Evolutionary conservation across 2,797 vertebrate species (phyloP), one percentile per base, ranked within the genome.

Genomic region (Setipinna tenuifilis): DNA sequence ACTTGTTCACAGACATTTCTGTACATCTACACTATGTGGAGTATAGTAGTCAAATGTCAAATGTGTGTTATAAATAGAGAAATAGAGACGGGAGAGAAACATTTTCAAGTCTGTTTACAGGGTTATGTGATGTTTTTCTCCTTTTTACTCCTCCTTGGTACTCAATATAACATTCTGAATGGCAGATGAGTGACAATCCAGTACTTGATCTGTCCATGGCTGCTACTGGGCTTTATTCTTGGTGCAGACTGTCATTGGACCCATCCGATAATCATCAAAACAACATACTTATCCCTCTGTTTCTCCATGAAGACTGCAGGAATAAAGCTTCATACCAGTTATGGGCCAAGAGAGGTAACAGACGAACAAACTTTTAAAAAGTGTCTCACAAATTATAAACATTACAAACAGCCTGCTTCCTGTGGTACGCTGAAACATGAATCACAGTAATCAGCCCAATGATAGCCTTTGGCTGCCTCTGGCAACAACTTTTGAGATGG

Each of bases 11-110:
- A 44, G 7, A 78, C 71, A 78, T 44, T 41, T 17, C 16, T 31
- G 17, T 41, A 9, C 31, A 75, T 25, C 16, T 14, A 78, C 31
- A 41, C 6, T 14, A 78, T 12, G 16, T 44, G 35, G 17, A 23
- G 61, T 9, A 65, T 28, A 16, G 12, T 35, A 71, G 94, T 95
- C 93, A 90, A 94, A 95, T 94, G 94, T 95, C 93, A 93, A 95
- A 92, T 96, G 95, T 95, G 94, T 96, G 95, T 95, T 85, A 93
- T 95, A 92, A 93, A 92, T 84, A 81, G 93, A 94, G 90, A 93
- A 95, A 96, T 95, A 95, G 96, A 96, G n/a, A n/a, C n/a, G n/a
- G n/a, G n/a, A n/a, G n/a, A n/a, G 92, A 93, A 94, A 92, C 95
- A 95, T 46, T 95, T 95, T 95, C 90, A 93, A 94, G 91, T 94